Percentiles rank a stretch among this genome's conserved stretches.
Evolutionary conservation across 2,888 invertebrate species (phyloP).

Genomic region (Drosophila kuntzei): DNA sequence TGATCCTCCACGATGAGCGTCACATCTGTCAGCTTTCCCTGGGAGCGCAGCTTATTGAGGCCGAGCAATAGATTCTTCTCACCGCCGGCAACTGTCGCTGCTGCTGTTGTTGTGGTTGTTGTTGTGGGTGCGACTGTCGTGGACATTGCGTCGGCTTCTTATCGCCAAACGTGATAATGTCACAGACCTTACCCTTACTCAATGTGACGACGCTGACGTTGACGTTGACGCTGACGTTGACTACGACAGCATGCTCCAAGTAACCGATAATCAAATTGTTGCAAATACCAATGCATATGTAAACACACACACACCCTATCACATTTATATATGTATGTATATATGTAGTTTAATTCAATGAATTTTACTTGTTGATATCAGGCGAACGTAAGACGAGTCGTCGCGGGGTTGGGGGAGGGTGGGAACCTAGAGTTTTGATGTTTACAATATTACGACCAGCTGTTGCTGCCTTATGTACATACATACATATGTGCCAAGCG

Average conservation of each 20-base stretch:
- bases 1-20: conserved; percentile 89
- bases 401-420: background rate
- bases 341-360: background rate
- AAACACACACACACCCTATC: conserved; percentile 2
- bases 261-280: conserved; percentile 8
- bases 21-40: conserved; percentile 89
- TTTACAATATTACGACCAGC: conserved; percentile 51
- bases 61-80: conserved; percentile 84
- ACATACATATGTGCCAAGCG: conserved; percentile 2
- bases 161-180: conserved; percentile 27
- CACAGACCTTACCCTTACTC: conserved; percentile 40
- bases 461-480: conserved; percentile 39
- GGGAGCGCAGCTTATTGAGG: conserved; percentile 87
- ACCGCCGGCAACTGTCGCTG: conserved; percentile 3
- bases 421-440: conserved; percentile 20
- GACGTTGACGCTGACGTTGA: conserved; percentile 20
- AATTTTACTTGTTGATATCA: conserved; percentile 21
- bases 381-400: background rate
- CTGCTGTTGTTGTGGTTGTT: background rate
- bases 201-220: conserved; percentile 29
- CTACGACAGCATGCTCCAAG: conserved; percentile 38
- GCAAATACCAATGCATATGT: conserved; percentile 12
- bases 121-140: conserved; percentile 9
- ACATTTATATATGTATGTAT: background rate
- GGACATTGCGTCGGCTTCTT: conserved; percentile 42